These are phyloP conservation scores for Silurus glanis DNA, from an alignment of 2,113 vertebrate species.

Conservation along the genomic window DNA sequence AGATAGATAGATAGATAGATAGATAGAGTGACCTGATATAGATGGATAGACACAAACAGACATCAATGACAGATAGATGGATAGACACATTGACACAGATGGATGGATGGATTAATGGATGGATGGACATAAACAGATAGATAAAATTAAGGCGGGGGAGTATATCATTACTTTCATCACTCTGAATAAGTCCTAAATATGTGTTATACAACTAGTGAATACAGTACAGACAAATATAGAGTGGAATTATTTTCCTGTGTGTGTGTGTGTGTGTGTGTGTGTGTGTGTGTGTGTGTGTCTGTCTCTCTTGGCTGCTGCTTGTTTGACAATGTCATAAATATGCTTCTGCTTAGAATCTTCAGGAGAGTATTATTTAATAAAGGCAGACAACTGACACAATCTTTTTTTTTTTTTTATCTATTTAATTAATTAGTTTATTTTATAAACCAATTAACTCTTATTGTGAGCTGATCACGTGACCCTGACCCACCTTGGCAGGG, in stretches of 20 bases:
- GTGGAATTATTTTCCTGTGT: not conserved
- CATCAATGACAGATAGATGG: no score
- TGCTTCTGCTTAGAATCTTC: not conserved
- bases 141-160: no score
- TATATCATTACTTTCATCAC: not conserved
- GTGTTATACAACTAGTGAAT: no score
- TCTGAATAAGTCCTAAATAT: not conserved
- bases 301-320: not conserved
- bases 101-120: no score
- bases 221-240: no score
- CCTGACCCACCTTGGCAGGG: conserved; percentile 45
- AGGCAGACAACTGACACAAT: not conserved
- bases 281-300: not conserved
- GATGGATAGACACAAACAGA: no score
- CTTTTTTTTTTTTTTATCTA: not conserved
- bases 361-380: not conserved
- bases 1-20: no score
- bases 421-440: no score
- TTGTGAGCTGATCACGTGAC: not conserved
- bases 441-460: not conserved
- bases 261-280: not conserved
- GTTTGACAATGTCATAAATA: not conserved
- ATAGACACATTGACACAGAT: no score
- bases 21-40: no score
- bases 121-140: no score